Conservation (phyloP, 2,888 invertebrate species). For the Troilus luridus region DNA sequence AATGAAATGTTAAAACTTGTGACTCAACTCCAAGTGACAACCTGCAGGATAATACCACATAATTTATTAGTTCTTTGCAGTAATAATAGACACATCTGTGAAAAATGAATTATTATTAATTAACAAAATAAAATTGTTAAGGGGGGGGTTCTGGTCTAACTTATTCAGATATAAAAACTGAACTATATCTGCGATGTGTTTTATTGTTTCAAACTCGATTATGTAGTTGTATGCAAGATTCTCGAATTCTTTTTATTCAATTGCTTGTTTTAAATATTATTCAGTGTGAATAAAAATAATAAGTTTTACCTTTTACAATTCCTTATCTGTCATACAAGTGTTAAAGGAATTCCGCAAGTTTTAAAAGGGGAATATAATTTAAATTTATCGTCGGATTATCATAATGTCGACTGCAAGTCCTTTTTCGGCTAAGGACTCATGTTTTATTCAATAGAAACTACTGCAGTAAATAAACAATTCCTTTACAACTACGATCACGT, state of each 20-base stretch:
- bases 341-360: neutral
- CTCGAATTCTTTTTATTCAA: neutral
- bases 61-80: too few species aligned
- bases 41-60: too few species aligned
- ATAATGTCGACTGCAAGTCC: neutral
- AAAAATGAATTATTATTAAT: too few species aligned
- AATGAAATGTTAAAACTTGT: too few species aligned
- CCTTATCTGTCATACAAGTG: neutral
- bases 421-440: neutral
- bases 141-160: too few species aligned
- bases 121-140: too few species aligned
- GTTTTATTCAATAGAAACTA: neutral
- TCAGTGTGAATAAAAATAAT: neutral
- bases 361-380: conserved; percentile 7
- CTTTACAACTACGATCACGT: conserved; percentile 12
- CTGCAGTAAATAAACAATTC: neutral
- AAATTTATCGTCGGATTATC: neutral
- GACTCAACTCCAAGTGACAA: too few species aligned
- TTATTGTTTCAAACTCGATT: too few species aligned
- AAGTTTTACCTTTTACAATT: neutral
- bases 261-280: neutral
- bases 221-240: too few species aligned
- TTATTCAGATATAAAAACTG: too few species aligned
- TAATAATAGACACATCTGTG: too few species aligned
- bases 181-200: too few species aligned